Conservation (phyloP, 1,140 invertebrate genomes). For the Phthorimaea operculella region DNA sequence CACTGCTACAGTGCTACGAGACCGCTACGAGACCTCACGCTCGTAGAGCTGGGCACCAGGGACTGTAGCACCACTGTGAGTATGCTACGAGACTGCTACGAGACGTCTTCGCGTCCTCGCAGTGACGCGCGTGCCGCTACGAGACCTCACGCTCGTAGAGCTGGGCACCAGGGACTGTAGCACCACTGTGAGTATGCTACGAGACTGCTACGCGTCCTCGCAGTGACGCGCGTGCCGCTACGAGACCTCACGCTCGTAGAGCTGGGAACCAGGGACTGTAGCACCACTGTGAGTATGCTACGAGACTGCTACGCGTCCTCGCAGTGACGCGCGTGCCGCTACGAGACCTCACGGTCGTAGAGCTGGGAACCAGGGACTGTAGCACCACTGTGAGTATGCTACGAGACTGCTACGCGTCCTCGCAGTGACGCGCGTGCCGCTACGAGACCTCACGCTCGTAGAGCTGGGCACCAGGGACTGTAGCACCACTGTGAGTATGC, state of each 20-base stretch:
- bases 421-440: conserved; percentile 69
- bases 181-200: conserved; percentile 74
- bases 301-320: conserved; percentile 86
- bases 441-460: conserved; percentile 74
- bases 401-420: conserved; percentile 89
- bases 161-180: conserved; percentile 34
- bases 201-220: conserved; percentile 85
- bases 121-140: conserved; percentile 72
- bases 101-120: conserved; percentile 75
- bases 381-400: conserved; percentile 54
- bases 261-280: conserved; percentile 66
- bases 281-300: conserved; percentile 74
- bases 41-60: conserved; percentile 70
- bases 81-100: conserved; percentile 84
- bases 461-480: conserved; percentile 64
- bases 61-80: not conserved
- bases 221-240: conserved; percentile 72
- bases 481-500: not conserved
- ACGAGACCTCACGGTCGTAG: conserved; percentile 73
- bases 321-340: conserved; percentile 72
- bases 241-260: conserved; percentile 76
- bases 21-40: conserved; percentile 75
- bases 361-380: conserved; percentile 70
- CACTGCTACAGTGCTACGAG: conserved; percentile 81
- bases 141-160: conserved; percentile 76